A percentile compares a stretch with the other conserved stretches of the same genome.
phyloP scores from a whole-genome alignment of 2,113 vertebrate genomes.

The Hippocampus barbouri region DNA sequence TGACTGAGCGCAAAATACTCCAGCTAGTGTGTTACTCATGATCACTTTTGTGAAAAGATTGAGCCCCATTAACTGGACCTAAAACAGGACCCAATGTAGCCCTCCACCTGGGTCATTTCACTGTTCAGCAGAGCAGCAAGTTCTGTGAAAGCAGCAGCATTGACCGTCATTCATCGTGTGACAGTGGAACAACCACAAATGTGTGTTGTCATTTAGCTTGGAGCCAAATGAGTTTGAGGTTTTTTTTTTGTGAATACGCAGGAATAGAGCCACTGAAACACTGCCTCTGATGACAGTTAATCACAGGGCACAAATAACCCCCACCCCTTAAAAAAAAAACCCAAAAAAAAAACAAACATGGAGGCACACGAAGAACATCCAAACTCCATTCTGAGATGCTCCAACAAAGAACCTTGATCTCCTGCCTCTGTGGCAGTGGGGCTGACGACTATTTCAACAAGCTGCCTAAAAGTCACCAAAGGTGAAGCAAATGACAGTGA shows the following conservation, averaged over 20 bases:
- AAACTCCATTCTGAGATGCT: no score
- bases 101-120: slow-evolving; percentile 65
- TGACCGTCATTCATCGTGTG: slow-evolving; percentile 62
- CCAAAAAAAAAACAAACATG: not conserved
- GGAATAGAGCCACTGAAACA: no score
- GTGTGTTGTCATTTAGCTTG: slow-evolving; percentile 15
- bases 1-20: not conserved
- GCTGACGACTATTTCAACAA: not conserved
- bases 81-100: slow-evolving; percentile 39
- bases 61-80: slow-evolving; percentile 56
- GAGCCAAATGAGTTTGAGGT: no score
- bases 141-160: slow-evolving; percentile 46
- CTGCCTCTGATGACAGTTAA: no score
- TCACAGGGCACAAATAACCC: no score
- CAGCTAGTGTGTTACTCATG: slow-evolving; percentile 36
- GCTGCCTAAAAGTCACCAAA: slow-evolving; percentile 19
- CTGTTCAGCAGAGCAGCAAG: slow-evolving; percentile 71
- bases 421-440: not conserved
- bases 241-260: no score
- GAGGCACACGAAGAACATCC: no score
- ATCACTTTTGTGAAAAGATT: slow-evolving; percentile 35
- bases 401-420: no score
- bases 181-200: slow-evolving; percentile 67
- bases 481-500: slow-evolving; percentile 11
- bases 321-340: not conserved